A percentile compares a stretch with the other conserved stretches of the same genome.
Evolutionary conservation across 2,797 vertebrate genomes (phyloP).

Genomic region (Crax fasciolata): DNA sequence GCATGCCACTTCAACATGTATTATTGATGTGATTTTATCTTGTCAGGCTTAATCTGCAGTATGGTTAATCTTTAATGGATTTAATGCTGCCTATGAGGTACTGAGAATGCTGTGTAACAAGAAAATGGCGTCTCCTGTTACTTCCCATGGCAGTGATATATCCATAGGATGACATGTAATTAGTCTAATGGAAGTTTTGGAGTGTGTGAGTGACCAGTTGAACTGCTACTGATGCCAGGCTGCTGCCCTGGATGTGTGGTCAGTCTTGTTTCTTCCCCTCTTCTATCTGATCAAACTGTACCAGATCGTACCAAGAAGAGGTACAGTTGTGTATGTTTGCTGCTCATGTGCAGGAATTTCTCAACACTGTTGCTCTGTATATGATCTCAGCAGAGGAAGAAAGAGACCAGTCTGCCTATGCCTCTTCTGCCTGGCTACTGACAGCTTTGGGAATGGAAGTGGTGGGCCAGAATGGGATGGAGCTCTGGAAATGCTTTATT

Average conservation of each 20-base stretch:
- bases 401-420: fast-evolving
- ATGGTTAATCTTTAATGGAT: conserved; percentile 40
- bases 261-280: neutral
- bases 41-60: conserved; percentile 38
- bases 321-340: neutral
- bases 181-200: neutral
- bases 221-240: neutral
- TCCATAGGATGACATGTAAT: neutral
- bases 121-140: neutral
- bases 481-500: neutral
- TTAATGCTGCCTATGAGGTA: neutral
- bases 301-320: neutral
- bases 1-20: neutral
- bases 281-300: neutral
- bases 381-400: neutral
- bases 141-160: fast-evolving
- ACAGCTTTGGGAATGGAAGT: neutral
- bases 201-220: neutral
- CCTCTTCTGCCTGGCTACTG: neutral
- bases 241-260: neutral
- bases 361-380: neutral
- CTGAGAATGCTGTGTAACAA: neutral
- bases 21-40: conserved; percentile 42
- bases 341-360: fast-evolving
- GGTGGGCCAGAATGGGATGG: neutral